phyloP scores from a whole-genome alignment of 2,113 vertebrate species.

The Vulpes lagopus region DNA sequence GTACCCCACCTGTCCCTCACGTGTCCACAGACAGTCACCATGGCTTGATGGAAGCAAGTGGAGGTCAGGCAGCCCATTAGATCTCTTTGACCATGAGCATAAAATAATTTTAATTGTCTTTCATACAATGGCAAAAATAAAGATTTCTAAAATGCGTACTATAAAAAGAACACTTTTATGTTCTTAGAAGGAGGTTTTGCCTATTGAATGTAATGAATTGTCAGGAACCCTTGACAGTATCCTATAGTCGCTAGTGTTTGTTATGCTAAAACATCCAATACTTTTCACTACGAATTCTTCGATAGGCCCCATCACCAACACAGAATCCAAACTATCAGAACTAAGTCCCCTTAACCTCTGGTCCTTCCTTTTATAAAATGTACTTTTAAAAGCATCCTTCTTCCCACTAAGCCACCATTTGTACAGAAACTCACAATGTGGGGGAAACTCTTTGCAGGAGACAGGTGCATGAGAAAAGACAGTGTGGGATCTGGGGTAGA shows the following conservation, averaged over 20 bases:
- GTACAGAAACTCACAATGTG: neutral
- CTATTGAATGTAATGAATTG: no score
- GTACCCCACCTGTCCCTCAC: no score
- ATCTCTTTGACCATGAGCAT: neutral
- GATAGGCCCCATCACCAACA: neutral
- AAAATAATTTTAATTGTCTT: slow-evolving; percentile 62
- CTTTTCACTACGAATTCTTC: neutral
- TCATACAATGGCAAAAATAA: slow-evolving; percentile 49
- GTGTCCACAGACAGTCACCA: neutral
- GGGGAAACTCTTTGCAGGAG: neutral
- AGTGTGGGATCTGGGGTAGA: neutral
- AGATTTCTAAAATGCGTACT: neutral
- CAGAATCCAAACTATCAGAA: neutral
- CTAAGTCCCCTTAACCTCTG: neutral
- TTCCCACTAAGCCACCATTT: slow-evolving; percentile 39
- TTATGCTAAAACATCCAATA: neutral
- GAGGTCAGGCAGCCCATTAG: slow-evolving; percentile 9
- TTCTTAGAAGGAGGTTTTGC: no score
- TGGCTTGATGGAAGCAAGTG: slow-evolving; percentile 48
- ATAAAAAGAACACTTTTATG: neutral
- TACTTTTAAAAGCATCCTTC: neutral
- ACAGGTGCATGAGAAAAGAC: neutral
- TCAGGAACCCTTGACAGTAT: no score
- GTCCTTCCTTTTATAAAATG: neutral
- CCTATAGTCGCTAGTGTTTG: neutral